phyloP scores from a whole-genome alignment of 2,113 vertebrate species.

The Aleadryas rufinucha region DNA sequence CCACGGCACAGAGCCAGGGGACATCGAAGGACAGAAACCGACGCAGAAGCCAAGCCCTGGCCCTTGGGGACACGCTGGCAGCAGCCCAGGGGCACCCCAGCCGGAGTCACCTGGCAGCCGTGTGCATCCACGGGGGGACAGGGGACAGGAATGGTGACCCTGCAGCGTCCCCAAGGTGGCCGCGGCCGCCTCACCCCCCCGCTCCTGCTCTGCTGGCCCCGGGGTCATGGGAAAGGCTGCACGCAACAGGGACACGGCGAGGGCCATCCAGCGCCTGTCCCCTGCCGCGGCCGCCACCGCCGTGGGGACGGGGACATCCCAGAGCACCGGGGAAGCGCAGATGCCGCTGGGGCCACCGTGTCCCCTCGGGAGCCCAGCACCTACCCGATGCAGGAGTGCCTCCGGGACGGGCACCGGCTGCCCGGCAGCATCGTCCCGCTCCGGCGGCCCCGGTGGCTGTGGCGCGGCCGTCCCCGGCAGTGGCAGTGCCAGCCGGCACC shows the following conservation, averaged over 20 bases:
- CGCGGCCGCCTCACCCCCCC: neutral
- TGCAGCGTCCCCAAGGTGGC: fast-evolving
- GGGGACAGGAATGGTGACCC: neutral
- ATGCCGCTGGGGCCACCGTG: fast-evolving
- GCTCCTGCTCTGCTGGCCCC: neutral
- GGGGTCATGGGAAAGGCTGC: conserved; percentile 24
- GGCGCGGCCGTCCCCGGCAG: neutral
- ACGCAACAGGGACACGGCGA: fast-evolving
- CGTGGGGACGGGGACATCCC: neutral
- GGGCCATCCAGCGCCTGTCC: neutral
- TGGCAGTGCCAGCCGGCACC: neutral
- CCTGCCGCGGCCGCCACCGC: neutral
- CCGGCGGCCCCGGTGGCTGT: neutral
- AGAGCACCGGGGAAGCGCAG: fast-evolving
- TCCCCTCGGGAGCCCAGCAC: neutral
- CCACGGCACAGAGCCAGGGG: neutral
- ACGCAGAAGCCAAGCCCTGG: neutral
- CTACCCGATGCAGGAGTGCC: conserved; percentile 82
- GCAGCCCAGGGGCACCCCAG: neutral
- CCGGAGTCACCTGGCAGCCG: neutral
- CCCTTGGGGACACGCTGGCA: neutral
- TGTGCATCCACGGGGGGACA: neutral
- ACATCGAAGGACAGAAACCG: neutral
- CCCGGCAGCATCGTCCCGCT: conserved; percentile 66
- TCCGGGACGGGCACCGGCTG: conserved; percentile 70